phyloP scores from a whole-genome alignment of 2,888 invertebrate genomes.

The Anticlea derivata region DNA sequence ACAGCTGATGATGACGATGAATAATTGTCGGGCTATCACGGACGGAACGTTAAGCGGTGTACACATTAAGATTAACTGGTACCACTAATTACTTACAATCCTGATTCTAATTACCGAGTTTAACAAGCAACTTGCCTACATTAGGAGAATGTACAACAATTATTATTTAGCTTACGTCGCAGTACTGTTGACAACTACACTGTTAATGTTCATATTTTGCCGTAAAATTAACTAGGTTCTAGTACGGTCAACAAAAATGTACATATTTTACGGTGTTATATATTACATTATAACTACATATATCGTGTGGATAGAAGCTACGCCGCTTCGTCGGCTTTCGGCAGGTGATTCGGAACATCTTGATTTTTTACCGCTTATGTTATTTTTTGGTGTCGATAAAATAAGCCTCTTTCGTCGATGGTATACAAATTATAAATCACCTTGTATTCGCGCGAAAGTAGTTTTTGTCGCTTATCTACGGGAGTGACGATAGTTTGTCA shows the following conservation, averaged over 20 bases:
- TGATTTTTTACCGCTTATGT: no score
- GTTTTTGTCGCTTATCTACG: no score
- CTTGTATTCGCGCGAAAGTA: no score
- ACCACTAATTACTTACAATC: constrained; percentile 57
- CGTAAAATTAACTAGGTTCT: neutral
- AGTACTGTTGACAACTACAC: neutral
- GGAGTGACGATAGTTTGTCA: constrained; percentile 35
- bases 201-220: neutral
- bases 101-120: constrained; percentile 35
- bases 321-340: no score
- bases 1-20: constrained; percentile 13
- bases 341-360: no score
- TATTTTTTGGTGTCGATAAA: no score
- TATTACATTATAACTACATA: no score
- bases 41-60: constrained; percentile 46
- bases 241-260: no score
- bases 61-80: constrained; percentile 63
- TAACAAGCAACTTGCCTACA: constrained; percentile 19
- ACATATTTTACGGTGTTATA: no score
- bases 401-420: no score
- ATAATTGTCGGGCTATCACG: constrained; percentile 31
- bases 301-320: no score
- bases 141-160: constrained; percentile 17
- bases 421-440: no score
- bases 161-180: constrained; percentile 1